Evolutionary conservation across 2,113 vertebrate genomes (phyloP).

Genomic region (Psammodynastes pulverulentus): DNA sequence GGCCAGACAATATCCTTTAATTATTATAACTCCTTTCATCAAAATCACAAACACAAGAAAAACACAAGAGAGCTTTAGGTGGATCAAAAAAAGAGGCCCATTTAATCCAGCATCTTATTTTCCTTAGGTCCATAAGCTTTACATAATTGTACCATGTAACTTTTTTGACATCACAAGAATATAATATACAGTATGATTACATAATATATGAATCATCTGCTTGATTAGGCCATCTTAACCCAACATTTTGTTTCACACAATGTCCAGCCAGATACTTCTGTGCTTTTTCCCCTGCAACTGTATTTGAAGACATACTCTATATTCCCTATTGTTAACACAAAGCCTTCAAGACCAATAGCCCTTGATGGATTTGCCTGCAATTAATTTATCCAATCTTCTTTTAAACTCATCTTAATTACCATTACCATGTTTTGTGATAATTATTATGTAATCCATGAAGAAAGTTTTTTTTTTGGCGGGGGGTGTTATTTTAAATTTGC

Average conservation of each 20-base stretch:
- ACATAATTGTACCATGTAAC: background rate
- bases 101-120: background rate
- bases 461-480: background rate
- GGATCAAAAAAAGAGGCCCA: background rate
- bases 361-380: too few relatives aligned
- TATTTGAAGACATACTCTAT: background rate
- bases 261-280: background rate
- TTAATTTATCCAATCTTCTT: background rate
- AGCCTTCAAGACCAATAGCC: background rate
- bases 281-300: background rate
- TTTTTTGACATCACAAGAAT: background rate
- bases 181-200: background rate
- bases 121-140: background rate
- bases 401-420: background rate
- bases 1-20: background rate
- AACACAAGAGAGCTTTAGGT: background rate
- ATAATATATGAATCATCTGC: background rate
- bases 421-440: background rate
- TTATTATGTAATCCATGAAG: background rate
- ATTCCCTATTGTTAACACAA: background rate
- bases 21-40: background rate
- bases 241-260: background rate
- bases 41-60: background rate
- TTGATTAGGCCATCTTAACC: background rate
- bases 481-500: background rate